Conservation (phyloP, 2,113 vertebrate genomes). For the Cyprinus carpio region DNA sequence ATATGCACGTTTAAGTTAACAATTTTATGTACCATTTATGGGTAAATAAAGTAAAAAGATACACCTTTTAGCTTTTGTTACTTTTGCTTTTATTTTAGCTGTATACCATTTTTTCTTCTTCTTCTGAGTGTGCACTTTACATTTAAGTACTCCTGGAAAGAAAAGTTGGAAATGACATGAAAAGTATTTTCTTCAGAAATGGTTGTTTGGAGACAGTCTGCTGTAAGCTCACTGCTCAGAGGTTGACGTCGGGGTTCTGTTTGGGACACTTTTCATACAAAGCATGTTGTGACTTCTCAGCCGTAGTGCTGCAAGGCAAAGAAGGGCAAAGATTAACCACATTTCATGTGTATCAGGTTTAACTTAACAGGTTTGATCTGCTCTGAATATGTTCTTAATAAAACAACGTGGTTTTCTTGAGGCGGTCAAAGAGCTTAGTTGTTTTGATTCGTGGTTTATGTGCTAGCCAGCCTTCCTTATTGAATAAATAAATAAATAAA, state of each 20-base stretch:
- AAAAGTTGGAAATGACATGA: not conserved
- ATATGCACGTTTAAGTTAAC: not conserved
- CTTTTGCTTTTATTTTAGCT: no score
- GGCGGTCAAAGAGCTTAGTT: not conserved
- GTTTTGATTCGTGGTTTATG: conserved; percentile 3
- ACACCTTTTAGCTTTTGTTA: not conserved
- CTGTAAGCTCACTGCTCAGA: not conserved
- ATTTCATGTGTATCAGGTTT: not conserved
- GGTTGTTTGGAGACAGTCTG: not conserved
- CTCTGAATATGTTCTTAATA: conserved; percentile 15
- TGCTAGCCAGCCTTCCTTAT: not conserved
- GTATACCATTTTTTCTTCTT: not conserved
- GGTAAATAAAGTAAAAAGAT: not conserved
- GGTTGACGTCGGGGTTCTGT: conserved; percentile 3
- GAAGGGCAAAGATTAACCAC: not conserved
- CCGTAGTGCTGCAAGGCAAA: conserved; percentile 31
- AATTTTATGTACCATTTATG: not conserved
- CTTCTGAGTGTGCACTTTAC: not conserved
- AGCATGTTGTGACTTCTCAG: conserved; percentile 4
- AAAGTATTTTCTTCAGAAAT: not conserved
- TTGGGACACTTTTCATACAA: conserved; percentile 26
- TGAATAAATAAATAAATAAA: no score
- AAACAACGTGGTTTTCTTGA: conserved; percentile 21
- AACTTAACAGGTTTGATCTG: conserved; percentile 16
- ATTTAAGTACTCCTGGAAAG: not conserved